Evolutionary conservation across 1,140 invertebrate genomes (phyloP), one percentile per base, ranked within the genome.

Genomic region (Argopecten irradians): DNA sequence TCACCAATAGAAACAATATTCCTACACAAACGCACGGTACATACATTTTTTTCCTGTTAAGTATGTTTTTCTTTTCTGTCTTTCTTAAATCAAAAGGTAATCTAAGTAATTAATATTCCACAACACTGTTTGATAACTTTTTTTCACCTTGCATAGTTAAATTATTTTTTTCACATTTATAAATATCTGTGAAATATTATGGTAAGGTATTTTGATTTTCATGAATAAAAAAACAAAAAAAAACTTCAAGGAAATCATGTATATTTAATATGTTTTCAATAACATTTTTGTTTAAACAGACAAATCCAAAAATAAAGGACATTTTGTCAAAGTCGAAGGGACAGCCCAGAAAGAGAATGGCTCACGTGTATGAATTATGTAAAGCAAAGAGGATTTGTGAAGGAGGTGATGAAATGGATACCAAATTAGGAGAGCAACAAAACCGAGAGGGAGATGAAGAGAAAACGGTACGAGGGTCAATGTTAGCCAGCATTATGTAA

Each of bases 301-400:
- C 97, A 91, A 98, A 98, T 97, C 98, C 98, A 87, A 99, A 99
- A 96, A 98, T 99, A 83, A 99, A 99, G 96, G 99, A 99, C 96
- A 97, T 99, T 87, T 97, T 99, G 0, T 97, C 97, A 96, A 99
- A 99, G 96, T 98, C 98, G 9, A 99, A 99, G 96, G 98, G 98
- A n/a, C 98, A 99, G 92, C 98, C 98, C 0, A 96, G 99, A 82
- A 99, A 99, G 96, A 96, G 99, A 85, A 96, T 99, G 41, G 97
- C 98, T 22, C 98, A 98, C 96, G 98, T 99, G 0, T 99, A 99
- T 95, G 99, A 99, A 95, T 95, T 99, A 11, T 99, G 99, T 95
- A 99, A 99, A 96, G 97, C 98, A 7, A 99, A 99, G 95, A 98
- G 98, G 91, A 98, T 99, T 93, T 99, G 99, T 96, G 99, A 99